These are phyloP conservation scores for Nipponacmea schrenckii DNA, from an alignment of 2,888 invertebrate genomes.

Conservation along the genomic window DNA sequence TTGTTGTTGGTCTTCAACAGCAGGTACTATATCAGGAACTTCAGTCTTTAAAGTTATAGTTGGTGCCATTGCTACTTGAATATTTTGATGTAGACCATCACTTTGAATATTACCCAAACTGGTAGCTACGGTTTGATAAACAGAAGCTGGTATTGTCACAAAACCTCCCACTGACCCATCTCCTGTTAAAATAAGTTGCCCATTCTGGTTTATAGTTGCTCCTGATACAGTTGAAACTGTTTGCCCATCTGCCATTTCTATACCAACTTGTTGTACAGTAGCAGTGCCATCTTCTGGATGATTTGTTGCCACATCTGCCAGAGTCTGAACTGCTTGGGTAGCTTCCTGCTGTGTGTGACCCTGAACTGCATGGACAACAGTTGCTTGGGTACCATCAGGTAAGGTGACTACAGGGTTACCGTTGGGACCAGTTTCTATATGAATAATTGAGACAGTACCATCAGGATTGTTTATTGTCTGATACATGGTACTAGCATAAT, in stretches of 20 bases:
- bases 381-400: conserved; percentile 94
- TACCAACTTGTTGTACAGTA: conserved; percentile 73
- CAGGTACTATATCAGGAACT: conserved; percentile 58
- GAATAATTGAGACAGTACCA: conserved; percentile 94
- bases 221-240: conserved; percentile 79
- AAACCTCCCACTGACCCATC: conserved; percentile 83
- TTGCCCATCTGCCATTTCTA: conserved; percentile 78
- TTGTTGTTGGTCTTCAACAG: conserved; percentile 49
- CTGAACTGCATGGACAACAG: conserved; percentile 77
- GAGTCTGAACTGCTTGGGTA: conserved; percentile 65
- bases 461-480: conserved; percentile 97
- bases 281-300: conserved; percentile 47
- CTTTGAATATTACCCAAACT: conserved; percentile 26
- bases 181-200: conserved; percentile 92
- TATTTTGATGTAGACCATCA: conserved; percentile 21
- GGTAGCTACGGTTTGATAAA: conserved; percentile 96
- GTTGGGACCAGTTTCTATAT: conserved; percentile 71
- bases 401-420: conserved; percentile 81
- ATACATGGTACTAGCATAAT: conserved; percentile 86
- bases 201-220: conserved; percentile 86
- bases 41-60: conserved; percentile 30
- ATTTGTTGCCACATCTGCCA: conserved; percentile 74
- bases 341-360: conserved; percentile 49
- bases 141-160: conserved; percentile 94
- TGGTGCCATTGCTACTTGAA: conserved; percentile 63